A percentile compares a stretch with the other conserved stretches of the same genome.
These are phyloP conservation scores for Galleria mellonella DNA, from an alignment of 1,140 invertebrate genomes.

Conservation along the genomic window DNA sequence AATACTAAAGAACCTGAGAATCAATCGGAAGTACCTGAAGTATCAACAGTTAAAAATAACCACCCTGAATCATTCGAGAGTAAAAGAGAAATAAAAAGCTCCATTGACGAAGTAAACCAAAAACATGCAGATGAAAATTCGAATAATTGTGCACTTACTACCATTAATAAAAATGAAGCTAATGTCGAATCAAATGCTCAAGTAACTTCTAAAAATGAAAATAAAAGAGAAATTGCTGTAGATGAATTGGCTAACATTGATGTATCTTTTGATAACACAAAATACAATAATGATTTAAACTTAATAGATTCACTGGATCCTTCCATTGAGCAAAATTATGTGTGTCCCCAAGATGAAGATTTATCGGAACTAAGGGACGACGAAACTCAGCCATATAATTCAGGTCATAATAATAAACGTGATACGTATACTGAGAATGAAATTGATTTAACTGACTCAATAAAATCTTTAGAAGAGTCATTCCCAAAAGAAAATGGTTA, in stretches of 20 bases:
- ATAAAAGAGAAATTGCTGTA: slow-evolving; percentile 43
- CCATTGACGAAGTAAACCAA: slow-evolving; percentile 1
- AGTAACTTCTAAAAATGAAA: slow-evolving; percentile 27
- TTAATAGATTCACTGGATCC: slow-evolving; percentile 8
- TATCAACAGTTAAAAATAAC: slow-evolving; percentile 1
- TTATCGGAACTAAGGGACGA: slow-evolving; percentile 29
- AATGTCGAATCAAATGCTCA: slow-evolving; percentile 12
- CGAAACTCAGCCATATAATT: slow-evolving; percentile 14
- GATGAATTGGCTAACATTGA: slow-evolving; percentile 16
- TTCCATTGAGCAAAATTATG: slow-evolving; percentile 24
- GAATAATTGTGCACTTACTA: slow-evolving; percentile 2
- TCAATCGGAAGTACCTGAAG: slow-evolving; percentile 7
- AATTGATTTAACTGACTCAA: slow-evolving; percentile 23
- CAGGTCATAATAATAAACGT: slow-evolving; percentile 31
- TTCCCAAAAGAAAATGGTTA: slow-evolving; percentile 38
- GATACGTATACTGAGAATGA: slow-evolving; percentile 20
- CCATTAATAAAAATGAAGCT: slow-evolving; percentile 9
- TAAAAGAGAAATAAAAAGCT: slow-evolving; percentile 2
- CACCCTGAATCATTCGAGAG: neutral
- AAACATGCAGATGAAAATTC: neutral
- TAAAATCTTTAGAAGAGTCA: slow-evolving; percentile 54
- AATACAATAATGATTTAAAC: slow-evolving; percentile 13
- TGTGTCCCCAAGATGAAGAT: slow-evolving; percentile 30
- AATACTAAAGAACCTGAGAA: slow-evolving; percentile 17
- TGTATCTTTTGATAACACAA: slow-evolving; percentile 9